These are phyloP conservation scores for Crocallis elinguaria DNA, from an alignment of 2,888 invertebrate genomes.

Conservation along the genomic window DNA sequence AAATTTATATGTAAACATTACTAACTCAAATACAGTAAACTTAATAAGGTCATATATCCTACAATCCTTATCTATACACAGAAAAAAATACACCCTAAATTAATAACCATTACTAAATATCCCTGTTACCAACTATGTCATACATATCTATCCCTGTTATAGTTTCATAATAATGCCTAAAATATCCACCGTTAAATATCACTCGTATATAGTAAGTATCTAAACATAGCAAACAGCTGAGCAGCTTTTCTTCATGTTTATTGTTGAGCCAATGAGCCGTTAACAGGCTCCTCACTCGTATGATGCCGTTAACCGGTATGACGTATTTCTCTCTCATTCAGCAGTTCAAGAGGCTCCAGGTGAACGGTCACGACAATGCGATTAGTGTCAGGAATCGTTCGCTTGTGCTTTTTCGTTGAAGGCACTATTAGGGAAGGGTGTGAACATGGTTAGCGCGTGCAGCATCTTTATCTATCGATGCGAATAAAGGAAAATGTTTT, in stretches of 20 bases:
- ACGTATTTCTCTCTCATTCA: slow-evolving; percentile 20
- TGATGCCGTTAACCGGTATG: slow-evolving; percentile 18
- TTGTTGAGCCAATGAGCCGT: slow-evolving; percentile 24
- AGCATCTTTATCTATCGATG: background rate
- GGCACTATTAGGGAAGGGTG: slow-evolving; percentile 29
- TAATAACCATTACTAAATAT: no score
- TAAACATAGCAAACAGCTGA: slow-evolving; percentile 5
- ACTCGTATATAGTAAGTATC: no score
- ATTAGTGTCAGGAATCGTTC: slow-evolving; percentile 43
- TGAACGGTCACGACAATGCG: slow-evolving; percentile 27
- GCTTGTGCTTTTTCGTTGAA: slow-evolving; percentile 23
- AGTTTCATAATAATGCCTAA: no score
- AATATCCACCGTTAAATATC: background rate
- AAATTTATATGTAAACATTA: no score
- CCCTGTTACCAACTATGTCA: no score
- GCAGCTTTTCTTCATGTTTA: background rate
- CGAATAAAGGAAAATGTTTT: no score
- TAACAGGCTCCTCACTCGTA: slow-evolving; percentile 10
- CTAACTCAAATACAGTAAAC: no score
- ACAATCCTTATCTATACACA: no score
- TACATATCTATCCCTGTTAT: no score
- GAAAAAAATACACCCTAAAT: no score
- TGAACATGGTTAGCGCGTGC: slow-evolving; percentile 6
- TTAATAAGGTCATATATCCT: no score
- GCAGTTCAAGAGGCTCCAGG: slow-evolving; percentile 2